phyloP scores from a whole-genome alignment of 2,113 vertebrate species.

The Turnix velox region DNA sequence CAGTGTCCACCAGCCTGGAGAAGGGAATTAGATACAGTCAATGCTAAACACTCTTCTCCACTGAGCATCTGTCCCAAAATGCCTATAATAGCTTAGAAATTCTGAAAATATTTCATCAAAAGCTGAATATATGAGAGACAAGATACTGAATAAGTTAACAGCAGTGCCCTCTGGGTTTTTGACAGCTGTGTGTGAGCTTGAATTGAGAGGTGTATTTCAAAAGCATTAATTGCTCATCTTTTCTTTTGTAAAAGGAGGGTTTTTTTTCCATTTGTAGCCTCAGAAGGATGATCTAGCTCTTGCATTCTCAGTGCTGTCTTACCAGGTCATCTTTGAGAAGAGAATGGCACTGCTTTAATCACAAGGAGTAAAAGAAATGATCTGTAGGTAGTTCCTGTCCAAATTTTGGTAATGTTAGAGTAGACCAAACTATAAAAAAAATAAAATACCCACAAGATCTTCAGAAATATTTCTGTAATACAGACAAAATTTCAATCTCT shows the following conservation, averaged over 20 bases:
- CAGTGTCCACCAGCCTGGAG: neutral
- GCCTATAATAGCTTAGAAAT: neutral
- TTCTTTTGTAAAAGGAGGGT: neutral
- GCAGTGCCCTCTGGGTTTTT: neutral
- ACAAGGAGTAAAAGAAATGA: neutral
- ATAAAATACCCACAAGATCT: neutral
- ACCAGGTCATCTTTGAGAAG: neutral
- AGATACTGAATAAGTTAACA: neutral
- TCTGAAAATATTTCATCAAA: neutral
- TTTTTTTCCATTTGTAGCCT: neutral
- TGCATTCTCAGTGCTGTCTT: neutral
- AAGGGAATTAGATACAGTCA: neutral
- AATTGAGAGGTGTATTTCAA: neutral
- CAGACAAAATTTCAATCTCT: neutral
- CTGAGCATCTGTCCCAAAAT: neutral
- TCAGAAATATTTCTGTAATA: neutral
- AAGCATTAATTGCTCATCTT: neutral
- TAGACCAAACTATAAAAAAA: neutral
- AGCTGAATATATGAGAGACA: neutral
- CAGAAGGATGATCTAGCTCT: neutral
- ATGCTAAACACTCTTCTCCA: neutral
- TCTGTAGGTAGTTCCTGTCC: neutral
- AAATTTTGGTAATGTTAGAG: neutral
- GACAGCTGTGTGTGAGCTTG: rapidly evolving
- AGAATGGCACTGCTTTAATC: neutral